phyloP scores from a whole-genome alignment of 2,797 vertebrate species.

The Oophaga sylvatica region DNA sequence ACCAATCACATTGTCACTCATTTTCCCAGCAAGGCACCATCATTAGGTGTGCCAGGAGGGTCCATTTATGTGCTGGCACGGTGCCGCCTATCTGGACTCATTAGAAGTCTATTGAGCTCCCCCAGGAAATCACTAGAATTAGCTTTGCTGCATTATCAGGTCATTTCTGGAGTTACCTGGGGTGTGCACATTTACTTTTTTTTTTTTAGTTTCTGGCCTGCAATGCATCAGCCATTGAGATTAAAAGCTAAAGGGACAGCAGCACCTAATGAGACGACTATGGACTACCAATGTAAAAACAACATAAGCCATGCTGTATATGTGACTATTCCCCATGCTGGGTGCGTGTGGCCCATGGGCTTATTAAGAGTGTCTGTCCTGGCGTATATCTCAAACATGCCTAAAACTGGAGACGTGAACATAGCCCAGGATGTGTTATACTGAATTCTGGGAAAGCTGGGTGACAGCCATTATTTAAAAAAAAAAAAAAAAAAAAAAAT shows the following conservation, averaged over 20 bases:
- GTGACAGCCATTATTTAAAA: neutral
- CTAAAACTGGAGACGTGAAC: no score
- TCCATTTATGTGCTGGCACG: neutral
- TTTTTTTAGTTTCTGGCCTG: neutral
- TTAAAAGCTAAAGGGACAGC: neutral
- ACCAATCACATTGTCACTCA: neutral
- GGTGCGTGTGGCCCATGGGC: no score
- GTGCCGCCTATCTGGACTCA: neutral
- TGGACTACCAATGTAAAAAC: neutral
- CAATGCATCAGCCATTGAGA: neutral
- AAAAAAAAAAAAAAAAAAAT: no score
- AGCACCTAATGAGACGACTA: neutral
- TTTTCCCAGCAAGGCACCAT: neutral
- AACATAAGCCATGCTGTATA: no score
- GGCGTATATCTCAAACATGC: no score
- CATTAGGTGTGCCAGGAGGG: neutral
- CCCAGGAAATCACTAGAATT: neutral
- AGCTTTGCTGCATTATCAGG: neutral
- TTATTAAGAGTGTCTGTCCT: no score
- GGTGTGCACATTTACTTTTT: neutral
- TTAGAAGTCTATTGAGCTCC: neutral
- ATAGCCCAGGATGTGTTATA: no score
- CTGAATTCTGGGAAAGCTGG: neutral
- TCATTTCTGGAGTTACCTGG: neutral
- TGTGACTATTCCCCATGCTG: no score